Conservation (phyloP, 2,888 invertebrate genomes). For the Selenia dentaria region DNA sequence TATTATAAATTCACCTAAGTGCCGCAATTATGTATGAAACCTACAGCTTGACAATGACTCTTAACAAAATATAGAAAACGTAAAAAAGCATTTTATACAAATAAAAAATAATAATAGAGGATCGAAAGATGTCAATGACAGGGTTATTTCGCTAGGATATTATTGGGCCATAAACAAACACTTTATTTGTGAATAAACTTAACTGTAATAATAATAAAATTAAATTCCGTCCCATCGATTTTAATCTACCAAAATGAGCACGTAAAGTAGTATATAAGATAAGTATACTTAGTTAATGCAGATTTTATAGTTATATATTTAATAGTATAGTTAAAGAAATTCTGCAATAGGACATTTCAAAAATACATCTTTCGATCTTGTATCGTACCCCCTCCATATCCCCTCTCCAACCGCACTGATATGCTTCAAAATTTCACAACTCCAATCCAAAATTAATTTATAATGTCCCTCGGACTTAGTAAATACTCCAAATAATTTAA, state of each 20-base stretch:
- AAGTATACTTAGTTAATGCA: too few species aligned
- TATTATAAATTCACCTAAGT: conserved; percentile 41
- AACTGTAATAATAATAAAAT: too few species aligned
- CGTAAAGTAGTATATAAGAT: too few species aligned
- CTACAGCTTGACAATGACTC: conserved; percentile 17
- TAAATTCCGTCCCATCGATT: too few species aligned
- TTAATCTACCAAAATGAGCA: too few species aligned
- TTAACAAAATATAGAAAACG: conserved; percentile 6
- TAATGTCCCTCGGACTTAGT: conserved; percentile 50
- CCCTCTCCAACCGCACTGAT: conserved; percentile 62
- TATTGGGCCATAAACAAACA: too few species aligned
- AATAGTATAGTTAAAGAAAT: too few species aligned
- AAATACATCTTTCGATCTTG: not conserved
- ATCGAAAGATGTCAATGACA: conserved; percentile 5
- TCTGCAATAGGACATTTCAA: too few species aligned
- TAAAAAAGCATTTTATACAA: conserved; percentile 40
- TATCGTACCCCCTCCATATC: conserved; percentile 28
- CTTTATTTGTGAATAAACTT: too few species aligned
- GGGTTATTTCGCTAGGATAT: too few species aligned
- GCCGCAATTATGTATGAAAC: conserved; percentile 11
- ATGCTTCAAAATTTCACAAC: conserved; percentile 73
- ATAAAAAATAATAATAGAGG: conserved; percentile 8
- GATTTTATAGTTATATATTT: too few species aligned
- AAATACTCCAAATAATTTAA: conserved; percentile 26
- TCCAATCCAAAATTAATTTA: conserved; percentile 60